A percentile compares a stretch with the other conserved stretches of the same genome.
These are phyloP conservation scores for Phrynosoma platyrhinos DNA, from an alignment of 2,113 vertebrate genomes.

Conservation along the genomic window DNA sequence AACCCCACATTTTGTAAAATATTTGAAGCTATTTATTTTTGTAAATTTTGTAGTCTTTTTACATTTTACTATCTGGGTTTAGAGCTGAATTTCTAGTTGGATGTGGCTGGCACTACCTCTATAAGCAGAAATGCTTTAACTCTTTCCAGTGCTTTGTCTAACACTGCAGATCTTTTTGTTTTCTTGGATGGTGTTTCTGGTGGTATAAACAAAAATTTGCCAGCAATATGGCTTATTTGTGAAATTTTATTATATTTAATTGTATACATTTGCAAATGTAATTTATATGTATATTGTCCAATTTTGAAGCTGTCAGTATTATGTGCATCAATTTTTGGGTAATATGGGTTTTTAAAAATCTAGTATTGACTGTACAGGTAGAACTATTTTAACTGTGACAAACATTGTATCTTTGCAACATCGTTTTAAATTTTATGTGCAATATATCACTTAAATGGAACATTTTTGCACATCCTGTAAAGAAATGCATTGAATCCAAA, in stretches of 20 bases:
- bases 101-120: slow-evolving; percentile 82
- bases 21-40: slow-evolving; percentile 80
- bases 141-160: slow-evolving; percentile 71
- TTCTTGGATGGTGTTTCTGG: slow-evolving; percentile 59
- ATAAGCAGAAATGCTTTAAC: slow-evolving; percentile 76
- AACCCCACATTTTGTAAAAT: slow-evolving; percentile 76
- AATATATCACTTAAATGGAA: slow-evolving; percentile 34
- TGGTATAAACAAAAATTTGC: slow-evolving; percentile 55
- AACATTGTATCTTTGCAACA: slow-evolving; percentile 62
- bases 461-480: slow-evolving; percentile 24
- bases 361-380: slow-evolving; percentile 73
- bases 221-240: slow-evolving; percentile 68
- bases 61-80: slow-evolving; percentile 76
- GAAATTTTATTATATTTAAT: slow-evolving; percentile 73
- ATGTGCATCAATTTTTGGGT: slow-evolving; percentile 73
- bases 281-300: slow-evolving; percentile 77
- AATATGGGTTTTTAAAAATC: slow-evolving; percentile 73
- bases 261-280: slow-evolving; percentile 70
- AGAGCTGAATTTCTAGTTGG: slow-evolving; percentile 74
- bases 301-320: slow-evolving; percentile 78
- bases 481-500: background rate
- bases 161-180: slow-evolving; percentile 65
- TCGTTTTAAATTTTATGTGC: slow-evolving; percentile 35
- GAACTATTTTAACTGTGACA: slow-evolving; percentile 67
- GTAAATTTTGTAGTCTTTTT: slow-evolving; percentile 80